phyloP scores from a whole-genome alignment of 2,113 vertebrate species.

The Dasypus novemcinctus region DNA sequence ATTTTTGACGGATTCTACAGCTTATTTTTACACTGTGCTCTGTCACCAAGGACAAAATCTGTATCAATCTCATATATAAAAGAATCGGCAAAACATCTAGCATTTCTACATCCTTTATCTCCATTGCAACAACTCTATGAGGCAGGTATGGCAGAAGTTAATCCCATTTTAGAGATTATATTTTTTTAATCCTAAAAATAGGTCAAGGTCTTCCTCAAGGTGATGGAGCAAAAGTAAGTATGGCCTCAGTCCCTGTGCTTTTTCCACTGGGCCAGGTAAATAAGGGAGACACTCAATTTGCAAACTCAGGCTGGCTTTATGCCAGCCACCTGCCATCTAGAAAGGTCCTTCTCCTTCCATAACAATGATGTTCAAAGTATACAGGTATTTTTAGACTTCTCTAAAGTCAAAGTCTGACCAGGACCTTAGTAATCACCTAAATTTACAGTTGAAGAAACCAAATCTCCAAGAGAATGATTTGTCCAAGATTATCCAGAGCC shows the following conservation, averaged over 20 bases:
- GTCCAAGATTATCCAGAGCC: neutral
- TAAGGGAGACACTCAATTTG: neutral
- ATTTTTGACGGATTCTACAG: neutral
- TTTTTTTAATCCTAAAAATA: neutral
- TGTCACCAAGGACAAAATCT: neutral
- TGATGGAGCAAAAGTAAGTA: neutral
- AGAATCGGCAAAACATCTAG: neutral
- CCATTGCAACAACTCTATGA: neutral
- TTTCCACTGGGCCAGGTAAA: neutral
- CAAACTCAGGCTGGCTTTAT: neutral
- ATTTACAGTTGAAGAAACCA: neutral
- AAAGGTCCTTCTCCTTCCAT: neutral
- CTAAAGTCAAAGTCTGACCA: neutral
- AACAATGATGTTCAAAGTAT: neutral
- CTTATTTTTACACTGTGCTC: neutral
- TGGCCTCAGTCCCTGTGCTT: neutral
- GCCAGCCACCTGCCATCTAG: neutral
- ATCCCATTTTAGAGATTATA: neutral
- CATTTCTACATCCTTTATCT: neutral
- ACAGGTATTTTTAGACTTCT: neutral
- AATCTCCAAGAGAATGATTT: neutral
- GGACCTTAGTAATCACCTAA: neutral
- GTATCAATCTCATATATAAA: neutral
- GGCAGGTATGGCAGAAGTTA: neutral
- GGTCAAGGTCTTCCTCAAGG: neutral